These are phyloP conservation scores for Choloepus didactylus DNA, from an alignment of 2,797 vertebrate genomes.

Conservation along the genomic window DNA sequence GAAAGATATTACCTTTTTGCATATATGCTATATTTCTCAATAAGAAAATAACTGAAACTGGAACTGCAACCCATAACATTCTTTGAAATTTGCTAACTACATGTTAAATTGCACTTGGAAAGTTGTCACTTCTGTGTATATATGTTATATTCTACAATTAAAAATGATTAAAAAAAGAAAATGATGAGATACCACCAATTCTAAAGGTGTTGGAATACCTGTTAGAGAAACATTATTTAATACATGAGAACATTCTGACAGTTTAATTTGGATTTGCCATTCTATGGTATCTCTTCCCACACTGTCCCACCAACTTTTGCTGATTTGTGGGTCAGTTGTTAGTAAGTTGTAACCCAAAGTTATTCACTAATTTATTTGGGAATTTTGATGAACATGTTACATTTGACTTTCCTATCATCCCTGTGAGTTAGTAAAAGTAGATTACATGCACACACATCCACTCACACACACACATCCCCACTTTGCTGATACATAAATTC, in stretches of 20 bases:
- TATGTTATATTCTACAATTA: too few relatives aligned
- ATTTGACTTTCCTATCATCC: neutral
- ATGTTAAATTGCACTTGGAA: too few relatives aligned
- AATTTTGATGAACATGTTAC: neutral
- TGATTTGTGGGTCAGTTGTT: neutral
- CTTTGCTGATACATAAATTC: neutral
- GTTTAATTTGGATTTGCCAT: neutral
- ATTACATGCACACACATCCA: neutral
- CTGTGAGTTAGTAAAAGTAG: neutral
- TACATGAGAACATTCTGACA: neutral
- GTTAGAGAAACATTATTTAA: neutral
- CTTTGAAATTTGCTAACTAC: too few relatives aligned
- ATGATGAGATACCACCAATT: neutral
- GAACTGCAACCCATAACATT: too few relatives aligned
- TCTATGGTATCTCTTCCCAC: neutral
- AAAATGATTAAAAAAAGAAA: too few relatives aligned
- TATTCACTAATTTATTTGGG: slow-evolving; percentile 13
- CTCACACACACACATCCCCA: too few relatives aligned
- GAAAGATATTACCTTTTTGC: too few relatives aligned
- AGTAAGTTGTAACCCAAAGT: slow-evolving; percentile 10
- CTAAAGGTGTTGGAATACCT: neutral
- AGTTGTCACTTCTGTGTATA: too few relatives aligned
- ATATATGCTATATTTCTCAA: too few relatives aligned
- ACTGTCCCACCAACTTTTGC: neutral
- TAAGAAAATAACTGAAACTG: too few relatives aligned